A percentile compares a stretch with the other conserved stretches of the same genome.
phyloP scores from a whole-genome alignment of 2,888 invertebrate genomes.

The Tenthredo amoena region DNA sequence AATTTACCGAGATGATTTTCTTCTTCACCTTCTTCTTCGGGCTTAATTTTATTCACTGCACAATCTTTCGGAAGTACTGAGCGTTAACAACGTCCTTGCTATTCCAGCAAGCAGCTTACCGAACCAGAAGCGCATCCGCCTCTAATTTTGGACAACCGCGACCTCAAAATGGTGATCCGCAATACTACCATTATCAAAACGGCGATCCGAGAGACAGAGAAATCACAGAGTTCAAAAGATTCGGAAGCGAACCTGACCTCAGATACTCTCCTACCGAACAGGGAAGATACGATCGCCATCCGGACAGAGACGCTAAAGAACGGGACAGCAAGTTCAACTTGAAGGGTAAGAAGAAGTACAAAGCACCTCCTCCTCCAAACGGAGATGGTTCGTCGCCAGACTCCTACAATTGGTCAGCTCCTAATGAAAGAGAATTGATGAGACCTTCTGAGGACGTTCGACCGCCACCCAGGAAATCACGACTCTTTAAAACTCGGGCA shows the following conservation, averaged over 20 bases:
- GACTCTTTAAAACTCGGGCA: conserved; percentile 87
- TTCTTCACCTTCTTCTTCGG: neutral
- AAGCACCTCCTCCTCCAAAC: conserved; percentile 84
- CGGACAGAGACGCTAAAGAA: conserved; percentile 78
- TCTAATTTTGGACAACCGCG: conserved; percentile 64
- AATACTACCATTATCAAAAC: conserved; percentile 25
- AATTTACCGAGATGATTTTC: neutral
- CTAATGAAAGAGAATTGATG: conserved; percentile 78
- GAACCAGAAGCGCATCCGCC: conserved; percentile 69
- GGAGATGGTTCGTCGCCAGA: conserved; percentile 82
- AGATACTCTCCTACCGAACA: conserved; percentile 68
- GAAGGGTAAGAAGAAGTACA: conserved; percentile 87
- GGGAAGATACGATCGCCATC: conserved; percentile 59
- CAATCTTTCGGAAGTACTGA: neutral
- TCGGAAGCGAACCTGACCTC: conserved; percentile 89
- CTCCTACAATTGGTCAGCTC: conserved; percentile 80
- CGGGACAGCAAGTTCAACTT: conserved; percentile 74
- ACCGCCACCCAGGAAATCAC: conserved; percentile 79
- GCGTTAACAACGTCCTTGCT: conserved; percentile 5
- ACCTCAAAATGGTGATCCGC: conserved; percentile 60
- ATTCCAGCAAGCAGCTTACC: conserved; percentile 67
- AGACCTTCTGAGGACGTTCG: conserved; percentile 72
- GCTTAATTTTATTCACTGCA: neutral
- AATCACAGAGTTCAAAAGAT: conserved; percentile 80
- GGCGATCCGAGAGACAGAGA: conserved; percentile 40